Evolutionary conservation across 2,888 invertebrate species (phyloP).

Genomic region (Laspeyria flexula): DNA sequence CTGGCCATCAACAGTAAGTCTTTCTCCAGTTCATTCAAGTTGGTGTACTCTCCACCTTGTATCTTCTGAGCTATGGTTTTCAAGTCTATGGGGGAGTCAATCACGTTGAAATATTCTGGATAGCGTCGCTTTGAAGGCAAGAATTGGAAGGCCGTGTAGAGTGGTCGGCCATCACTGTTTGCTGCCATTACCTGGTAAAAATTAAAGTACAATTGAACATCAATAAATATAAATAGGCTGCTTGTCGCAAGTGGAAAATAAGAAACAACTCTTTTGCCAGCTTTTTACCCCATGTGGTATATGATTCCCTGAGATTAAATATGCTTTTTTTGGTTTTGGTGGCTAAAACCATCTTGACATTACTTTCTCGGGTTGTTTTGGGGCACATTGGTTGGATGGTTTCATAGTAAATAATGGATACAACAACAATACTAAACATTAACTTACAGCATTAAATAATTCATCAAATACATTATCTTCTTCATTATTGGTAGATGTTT

Average conservation of each 20-base stretch:
- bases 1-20: constrained; percentile 96
- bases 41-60: constrained; percentile 92
- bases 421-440: too few species aligned
- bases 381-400: too few species aligned
- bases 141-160: constrained; percentile 95
- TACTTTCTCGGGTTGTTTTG: too few species aligned
- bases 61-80: constrained; percentile 97
- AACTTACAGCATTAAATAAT: constrained; percentile 91
- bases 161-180: constrained; percentile 92
- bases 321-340: too few species aligned
- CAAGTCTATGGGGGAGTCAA: constrained; percentile 97
- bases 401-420: too few species aligned
- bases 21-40: constrained; percentile 93
- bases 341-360: too few species aligned
- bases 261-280: too few species aligned
- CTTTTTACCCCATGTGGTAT: too few species aligned
- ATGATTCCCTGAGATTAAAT: too few species aligned
- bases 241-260: too few species aligned
- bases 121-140: constrained; percentile 96
- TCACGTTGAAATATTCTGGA: constrained; percentile 98
- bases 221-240: too few species aligned
- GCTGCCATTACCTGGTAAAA: constrained; percentile 94
- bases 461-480: constrained; percentile 96
- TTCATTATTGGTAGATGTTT: constrained; percentile 89
- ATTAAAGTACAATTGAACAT: too few species aligned